Conservation (phyloP, 53 echinoderm and acorn worm genomes). For the Zoroaster sp. region DNA sequence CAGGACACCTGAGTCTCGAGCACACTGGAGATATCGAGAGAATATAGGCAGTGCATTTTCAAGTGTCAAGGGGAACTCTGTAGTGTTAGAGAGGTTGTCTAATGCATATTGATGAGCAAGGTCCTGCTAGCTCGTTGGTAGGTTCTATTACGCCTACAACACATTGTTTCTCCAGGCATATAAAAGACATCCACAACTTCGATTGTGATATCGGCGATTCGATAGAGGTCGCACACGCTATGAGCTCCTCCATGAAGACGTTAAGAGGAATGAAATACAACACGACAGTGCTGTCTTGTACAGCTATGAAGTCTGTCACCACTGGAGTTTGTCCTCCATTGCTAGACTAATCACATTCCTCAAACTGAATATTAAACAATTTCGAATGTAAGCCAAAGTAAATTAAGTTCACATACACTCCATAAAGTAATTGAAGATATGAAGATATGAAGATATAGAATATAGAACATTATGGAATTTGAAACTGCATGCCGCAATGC, state of each 20-base stretch:
- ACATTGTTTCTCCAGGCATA: not conserved
- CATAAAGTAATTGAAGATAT: too few species aligned
- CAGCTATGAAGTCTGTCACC: not conserved
- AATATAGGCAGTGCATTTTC: constrained; percentile 35
- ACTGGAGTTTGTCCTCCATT: not conserved
- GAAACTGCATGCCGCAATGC: too few species aligned
- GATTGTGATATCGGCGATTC: not conserved
- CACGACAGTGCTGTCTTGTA: not conserved
- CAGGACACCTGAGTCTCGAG: constrained; percentile 30
- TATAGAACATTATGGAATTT: too few species aligned
- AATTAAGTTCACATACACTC: too few species aligned
- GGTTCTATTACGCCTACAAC: constrained; percentile 15
- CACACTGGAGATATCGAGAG: constrained; percentile 49
- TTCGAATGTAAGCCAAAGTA: too few species aligned
- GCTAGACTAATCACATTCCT: too few species aligned
- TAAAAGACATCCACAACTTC: not conserved
- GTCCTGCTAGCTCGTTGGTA: not conserved
- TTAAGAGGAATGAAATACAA: not conserved
- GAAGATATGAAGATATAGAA: too few species aligned
- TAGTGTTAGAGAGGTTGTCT: constrained; percentile 32
- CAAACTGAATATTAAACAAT: too few species aligned
- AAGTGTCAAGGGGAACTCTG: constrained; percentile 19
- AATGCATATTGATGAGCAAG: constrained; percentile 16
- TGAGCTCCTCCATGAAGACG: too few species aligned
- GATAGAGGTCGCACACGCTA: not conserved